Conservation (phyloP, 2,113 vertebrate species). For the Zosterops borbonicus region DNA sequence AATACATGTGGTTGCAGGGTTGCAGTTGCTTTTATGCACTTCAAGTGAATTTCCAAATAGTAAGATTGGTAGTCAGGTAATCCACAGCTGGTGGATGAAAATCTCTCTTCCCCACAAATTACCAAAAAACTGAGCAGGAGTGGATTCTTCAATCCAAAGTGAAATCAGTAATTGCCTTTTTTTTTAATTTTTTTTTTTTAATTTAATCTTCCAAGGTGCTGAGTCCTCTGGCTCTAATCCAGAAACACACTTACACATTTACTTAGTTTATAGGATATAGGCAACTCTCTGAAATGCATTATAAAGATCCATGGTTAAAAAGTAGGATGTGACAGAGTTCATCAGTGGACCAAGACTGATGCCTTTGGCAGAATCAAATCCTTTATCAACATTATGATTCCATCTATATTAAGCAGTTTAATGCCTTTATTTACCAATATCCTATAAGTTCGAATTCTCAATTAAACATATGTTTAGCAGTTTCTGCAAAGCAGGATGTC, state of each 20-base stretch:
- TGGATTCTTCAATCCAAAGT: neutral
- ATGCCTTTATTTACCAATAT: neutral
- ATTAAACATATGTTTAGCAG: neutral
- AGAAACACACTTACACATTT: neutral
- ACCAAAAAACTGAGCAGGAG: neutral
- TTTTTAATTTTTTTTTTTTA: too few species aligned
- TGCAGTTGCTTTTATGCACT: neutral
- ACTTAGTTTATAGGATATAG: neutral
- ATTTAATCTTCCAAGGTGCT: neutral
- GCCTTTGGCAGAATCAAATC: neutral
- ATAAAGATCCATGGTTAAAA: neutral
- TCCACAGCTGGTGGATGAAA: neutral
- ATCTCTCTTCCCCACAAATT: neutral
- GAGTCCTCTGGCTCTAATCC: neutral
- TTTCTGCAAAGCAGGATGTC: neutral
- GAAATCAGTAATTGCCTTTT: neutral
- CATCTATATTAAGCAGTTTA: neutral
- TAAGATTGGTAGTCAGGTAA: neutral
- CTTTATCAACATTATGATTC: neutral
- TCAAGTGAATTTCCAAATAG: neutral
- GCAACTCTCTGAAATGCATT: neutral
- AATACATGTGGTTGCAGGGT: neutral
- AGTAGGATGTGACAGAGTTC: neutral
- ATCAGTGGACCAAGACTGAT: neutral
- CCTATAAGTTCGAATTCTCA: neutral